phyloP scores from a whole-genome alignment of 2,888 invertebrate species.

The Leptarthrus brevirostris region DNA sequence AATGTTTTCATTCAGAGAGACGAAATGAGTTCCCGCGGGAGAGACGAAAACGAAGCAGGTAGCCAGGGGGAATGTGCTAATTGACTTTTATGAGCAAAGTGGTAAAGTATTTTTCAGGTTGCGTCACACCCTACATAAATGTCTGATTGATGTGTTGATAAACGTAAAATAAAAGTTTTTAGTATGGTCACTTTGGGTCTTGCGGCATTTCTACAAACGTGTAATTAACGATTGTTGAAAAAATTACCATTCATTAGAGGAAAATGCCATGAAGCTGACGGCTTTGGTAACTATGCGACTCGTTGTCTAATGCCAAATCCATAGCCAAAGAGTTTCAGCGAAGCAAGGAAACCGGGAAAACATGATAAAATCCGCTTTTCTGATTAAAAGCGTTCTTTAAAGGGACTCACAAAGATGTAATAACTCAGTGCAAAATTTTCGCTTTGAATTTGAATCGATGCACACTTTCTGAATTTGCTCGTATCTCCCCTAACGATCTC shows the following conservation, averaged over 20 bases:
- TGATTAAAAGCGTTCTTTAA: not conserved
- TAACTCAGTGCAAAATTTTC: not conserved
- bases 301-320: not conserved
- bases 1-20: not conserved
- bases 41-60: not conserved
- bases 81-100: constrained; percentile 45
- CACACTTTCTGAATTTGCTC: not conserved
- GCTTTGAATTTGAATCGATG: constrained; percentile 19
- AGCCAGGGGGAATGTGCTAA: constrained; percentile 25
- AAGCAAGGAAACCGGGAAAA: not conserved
- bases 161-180: constrained; percentile 1
- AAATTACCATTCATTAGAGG: not conserved
- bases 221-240: not conserved
- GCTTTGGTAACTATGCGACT: not conserved
- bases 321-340: not conserved
- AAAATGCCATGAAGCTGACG: not conserved
- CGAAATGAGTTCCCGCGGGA: constrained; percentile 14
- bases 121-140: constrained; percentile 29
- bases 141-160: constrained; percentile 42
- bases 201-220: not conserved
- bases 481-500: constrained; percentile 31
- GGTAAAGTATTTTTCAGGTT: constrained; percentile 10
- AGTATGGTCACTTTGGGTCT: not conserved
- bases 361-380: not conserved
- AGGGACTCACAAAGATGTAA: not conserved